phyloP scores from a whole-genome alignment of 1,140 invertebrate species.

The Neodiprion lecontei region DNA sequence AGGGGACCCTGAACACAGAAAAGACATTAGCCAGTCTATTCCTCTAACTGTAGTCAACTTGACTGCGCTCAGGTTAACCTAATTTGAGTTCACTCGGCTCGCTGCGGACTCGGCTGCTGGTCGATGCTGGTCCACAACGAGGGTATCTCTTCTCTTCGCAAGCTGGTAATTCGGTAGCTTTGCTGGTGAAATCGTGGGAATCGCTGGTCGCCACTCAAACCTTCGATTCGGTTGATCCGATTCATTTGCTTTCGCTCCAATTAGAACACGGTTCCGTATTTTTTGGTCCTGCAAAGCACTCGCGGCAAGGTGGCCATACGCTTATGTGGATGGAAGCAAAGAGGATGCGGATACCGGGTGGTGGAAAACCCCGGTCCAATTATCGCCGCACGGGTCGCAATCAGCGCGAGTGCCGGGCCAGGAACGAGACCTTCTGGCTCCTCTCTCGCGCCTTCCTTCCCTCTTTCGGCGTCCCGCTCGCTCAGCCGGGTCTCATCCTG shows the following conservation, averaged over 20 bases:
- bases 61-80: neutral
- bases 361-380: neutral
- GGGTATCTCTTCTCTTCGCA: too few relatives aligned
- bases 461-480: neutral
- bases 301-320: neutral
- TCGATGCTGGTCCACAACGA: too few relatives aligned
- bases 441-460: neutral
- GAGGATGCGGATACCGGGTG: neutral
- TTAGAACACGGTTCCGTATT: too few relatives aligned
- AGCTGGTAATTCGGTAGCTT: too few relatives aligned
- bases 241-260: too few relatives aligned
- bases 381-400: constrained; percentile 1
- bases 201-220: too few relatives aligned
- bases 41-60: neutral
- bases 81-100: neutral
- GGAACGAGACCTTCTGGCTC: neutral
- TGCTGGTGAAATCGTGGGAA: too few relatives aligned
- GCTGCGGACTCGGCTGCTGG: too few relatives aligned
- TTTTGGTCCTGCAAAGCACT: too few relatives aligned
- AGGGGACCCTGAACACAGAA: constrained; percentile 53
- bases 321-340: too few relatives aligned
- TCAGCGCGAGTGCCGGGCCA: neutral
- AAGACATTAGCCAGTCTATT: constrained; percentile 52
- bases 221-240: too few relatives aligned
- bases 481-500: neutral